A percentile compares a stretch with the other conserved stretches of the same genome.
Conservation (phyloP, 2,888 invertebrate species). For the Ligdia adustata region DNA sequence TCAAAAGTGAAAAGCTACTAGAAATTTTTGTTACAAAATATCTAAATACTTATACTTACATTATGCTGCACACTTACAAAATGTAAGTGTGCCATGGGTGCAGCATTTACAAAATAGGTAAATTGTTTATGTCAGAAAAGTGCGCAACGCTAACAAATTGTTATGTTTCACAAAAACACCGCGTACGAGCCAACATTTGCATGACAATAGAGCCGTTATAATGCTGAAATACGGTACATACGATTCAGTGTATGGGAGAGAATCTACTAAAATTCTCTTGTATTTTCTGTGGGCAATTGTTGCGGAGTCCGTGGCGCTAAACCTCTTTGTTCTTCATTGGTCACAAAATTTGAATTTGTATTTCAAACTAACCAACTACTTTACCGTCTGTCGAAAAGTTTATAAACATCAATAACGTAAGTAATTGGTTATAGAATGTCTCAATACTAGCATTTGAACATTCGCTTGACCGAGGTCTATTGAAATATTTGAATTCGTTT, state of each 20-base stretch:
- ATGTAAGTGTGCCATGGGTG: constrained; percentile 28
- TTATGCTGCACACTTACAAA: no score
- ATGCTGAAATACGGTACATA: constrained; percentile 35
- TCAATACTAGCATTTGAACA: constrained; percentile 7
- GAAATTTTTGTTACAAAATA: no score
- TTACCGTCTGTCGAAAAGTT: constrained; percentile 11
- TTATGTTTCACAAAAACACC: constrained; percentile 34
- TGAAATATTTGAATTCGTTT: constrained; percentile 35
- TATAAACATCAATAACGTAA: constrained; percentile 18
- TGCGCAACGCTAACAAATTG: constrained; percentile 25
- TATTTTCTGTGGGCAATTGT: constrained; percentile 23
- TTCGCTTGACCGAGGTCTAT: constrained; percentile 20
- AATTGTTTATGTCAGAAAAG: constrained; percentile 30
- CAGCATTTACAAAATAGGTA: constrained; percentile 29
- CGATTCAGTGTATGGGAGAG: constrained; percentile 26
- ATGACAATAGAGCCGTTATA: constrained; percentile 35
- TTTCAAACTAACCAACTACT: constrained; percentile 21
- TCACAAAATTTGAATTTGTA: constrained; percentile 27
- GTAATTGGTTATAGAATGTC: constrained; percentile 14
- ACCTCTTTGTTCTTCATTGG: constrained; percentile 23
- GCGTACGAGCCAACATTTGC: constrained; percentile 32
- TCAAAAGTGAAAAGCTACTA: no score
- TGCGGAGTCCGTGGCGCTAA: constrained; percentile 22
- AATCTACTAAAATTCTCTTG: constrained; percentile 27
- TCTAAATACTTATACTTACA: no score